Percentiles rank a stretch among this genome's conserved stretches.
Evolutionary conservation across 2,888 invertebrate species (phyloP).

Genomic region (Osedax frankpressi): DNA sequence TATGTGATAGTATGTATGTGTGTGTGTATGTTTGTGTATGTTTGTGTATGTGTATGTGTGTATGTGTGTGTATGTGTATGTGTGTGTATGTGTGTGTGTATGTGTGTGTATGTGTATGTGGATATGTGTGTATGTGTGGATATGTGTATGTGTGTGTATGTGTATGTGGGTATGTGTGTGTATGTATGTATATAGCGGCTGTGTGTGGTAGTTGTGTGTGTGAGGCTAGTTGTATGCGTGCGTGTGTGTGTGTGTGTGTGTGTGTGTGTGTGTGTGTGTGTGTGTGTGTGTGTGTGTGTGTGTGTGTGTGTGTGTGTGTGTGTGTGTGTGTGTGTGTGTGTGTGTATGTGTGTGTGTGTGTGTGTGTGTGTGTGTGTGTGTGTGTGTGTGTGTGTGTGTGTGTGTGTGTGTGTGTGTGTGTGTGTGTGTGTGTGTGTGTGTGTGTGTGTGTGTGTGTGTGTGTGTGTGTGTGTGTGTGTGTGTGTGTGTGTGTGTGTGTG

Average conservation of each 20-base stretch:
- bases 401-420: not conserved
- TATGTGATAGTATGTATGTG: not conserved
- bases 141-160: not conserved
- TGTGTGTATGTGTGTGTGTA: not conserved
- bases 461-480: slow-evolving; percentile 3
- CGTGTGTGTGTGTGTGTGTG: not conserved
- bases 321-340: not conserved
- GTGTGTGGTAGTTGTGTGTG: not conserved
- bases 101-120: not conserved
- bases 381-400: not conserved
- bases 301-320: not conserved
- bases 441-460: slow-evolving; percentile 1
- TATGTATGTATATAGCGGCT: too few relatives aligned
- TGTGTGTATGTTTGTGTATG: not conserved
- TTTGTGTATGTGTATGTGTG: not conserved
- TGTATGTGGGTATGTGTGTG: not conserved
- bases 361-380: not conserved
- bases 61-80: not conserved
- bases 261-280: slow-evolving; percentile 2
- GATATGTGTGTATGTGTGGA: not conserved
- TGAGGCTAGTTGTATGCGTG: not conserved
- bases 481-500: not conserved
- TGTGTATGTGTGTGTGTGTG: not conserved
- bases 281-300: not conserved
- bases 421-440: slow-evolving; percentile 1